Conservation (phyloP, 1,140 invertebrate species). For the Ceratina calcarata region DNA sequence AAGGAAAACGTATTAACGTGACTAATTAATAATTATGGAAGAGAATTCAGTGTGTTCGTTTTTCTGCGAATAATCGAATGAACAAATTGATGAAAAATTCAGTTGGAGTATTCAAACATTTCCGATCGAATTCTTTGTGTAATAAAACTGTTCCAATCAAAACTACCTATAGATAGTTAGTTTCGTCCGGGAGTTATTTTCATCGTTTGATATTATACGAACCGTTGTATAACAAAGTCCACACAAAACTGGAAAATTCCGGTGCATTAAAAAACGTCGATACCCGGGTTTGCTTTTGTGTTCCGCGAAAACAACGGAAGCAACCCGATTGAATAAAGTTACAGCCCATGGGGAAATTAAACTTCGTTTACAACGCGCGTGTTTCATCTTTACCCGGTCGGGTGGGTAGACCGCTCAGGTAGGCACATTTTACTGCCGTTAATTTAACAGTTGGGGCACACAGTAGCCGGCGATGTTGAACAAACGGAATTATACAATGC, state of each 20-base stretch:
- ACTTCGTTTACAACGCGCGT: constrained; percentile 8
- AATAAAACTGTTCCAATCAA: too few relatives aligned
- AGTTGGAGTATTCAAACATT: too few relatives aligned
- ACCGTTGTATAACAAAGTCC: neutral
- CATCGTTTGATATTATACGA: constrained; percentile 3
- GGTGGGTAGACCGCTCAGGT: too few relatives aligned
- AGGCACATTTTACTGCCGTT: neutral
- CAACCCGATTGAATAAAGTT: constrained; percentile 16
- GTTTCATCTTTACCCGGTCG: constrained; percentile 11
- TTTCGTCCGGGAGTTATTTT: neutral
- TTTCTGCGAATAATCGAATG: neutral
- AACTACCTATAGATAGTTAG: too few relatives aligned
- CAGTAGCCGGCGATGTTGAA: neutral
- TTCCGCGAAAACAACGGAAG: constrained; percentile 5
- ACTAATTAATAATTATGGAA: neutral
- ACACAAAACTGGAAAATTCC: neutral
- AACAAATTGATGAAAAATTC: neutral
- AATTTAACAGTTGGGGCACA: constrained; percentile 7
- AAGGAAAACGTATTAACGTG: neutral
- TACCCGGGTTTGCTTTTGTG: neutral
- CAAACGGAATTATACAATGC: neutral
- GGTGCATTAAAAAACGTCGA: constrained; percentile 11
- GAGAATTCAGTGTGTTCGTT: neutral
- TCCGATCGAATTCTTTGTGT: too few relatives aligned
- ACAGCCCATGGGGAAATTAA: constrained; percentile 35